phyloP scores from a whole-genome alignment of 2,113 vertebrate species.

The Pteronura brasiliensis region DNA sequence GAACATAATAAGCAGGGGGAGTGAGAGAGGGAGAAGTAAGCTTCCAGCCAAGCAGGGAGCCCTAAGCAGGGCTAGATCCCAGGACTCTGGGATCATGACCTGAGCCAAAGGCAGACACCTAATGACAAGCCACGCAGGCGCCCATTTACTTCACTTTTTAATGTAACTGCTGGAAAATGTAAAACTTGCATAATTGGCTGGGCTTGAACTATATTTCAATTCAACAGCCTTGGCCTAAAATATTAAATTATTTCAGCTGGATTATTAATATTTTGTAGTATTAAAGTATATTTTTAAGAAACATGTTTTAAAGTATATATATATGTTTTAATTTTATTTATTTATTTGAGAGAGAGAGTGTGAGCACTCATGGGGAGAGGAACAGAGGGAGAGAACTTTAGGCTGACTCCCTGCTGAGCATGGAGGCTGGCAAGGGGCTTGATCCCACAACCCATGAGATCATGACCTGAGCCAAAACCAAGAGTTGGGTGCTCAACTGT shows the following conservation, averaged over 20 bases:
- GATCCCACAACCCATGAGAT: neutral
- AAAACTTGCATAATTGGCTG: neutral
- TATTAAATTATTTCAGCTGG: neutral
- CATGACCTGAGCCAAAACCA: neutral
- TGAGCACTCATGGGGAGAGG: neutral
- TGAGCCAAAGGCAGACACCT: neutral
- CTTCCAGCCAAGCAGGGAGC: too few species aligned
- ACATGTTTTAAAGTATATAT: neutral
- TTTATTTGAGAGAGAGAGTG: neutral
- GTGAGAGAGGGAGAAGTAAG: too few species aligned
- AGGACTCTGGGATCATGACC: neutral
- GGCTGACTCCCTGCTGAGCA: neutral
- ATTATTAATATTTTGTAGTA: neutral
- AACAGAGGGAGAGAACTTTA: neutral
- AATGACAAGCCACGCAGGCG: neutral
- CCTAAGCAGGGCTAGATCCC: neutral
- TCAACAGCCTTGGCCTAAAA: neutral
- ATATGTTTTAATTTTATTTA: neutral
- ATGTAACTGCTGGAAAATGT: neutral
- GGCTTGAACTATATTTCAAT: neutral
- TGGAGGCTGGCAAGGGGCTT: neutral
- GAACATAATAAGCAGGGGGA: too few species aligned
- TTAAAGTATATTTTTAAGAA: neutral
- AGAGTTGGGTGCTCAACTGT: neutral
- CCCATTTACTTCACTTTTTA: neutral